A percentile compares a stretch with the other conserved stretches of the same genome.
Evolutionary conservation across 2,797 vertebrate species (phyloP).

Genomic region (Schizopygopsis malacanthus): DNA sequence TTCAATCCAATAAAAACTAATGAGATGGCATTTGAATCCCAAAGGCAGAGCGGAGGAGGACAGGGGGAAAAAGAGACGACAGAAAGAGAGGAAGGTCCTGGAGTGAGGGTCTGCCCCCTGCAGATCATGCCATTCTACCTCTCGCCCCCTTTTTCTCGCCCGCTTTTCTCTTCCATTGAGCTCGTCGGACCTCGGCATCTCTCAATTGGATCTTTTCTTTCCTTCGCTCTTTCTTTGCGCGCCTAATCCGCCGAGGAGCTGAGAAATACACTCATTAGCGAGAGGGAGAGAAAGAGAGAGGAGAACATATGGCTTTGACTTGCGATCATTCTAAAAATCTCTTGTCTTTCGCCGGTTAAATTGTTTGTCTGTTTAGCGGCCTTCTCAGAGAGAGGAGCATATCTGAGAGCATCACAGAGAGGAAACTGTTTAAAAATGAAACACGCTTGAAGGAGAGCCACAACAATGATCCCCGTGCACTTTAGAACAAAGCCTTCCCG

Average conservation of each 20-base stretch:
- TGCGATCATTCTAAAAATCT: slow-evolving; percentile 50
- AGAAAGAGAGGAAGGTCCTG: slow-evolving; percentile 56
- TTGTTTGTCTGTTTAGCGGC: slow-evolving; percentile 45
- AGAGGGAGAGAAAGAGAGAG: slow-evolving; percentile 51
- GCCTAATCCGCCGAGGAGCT: slow-evolving; percentile 56
- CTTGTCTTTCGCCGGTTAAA: slow-evolving; percentile 43
- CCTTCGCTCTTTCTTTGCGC: slow-evolving; percentile 36
- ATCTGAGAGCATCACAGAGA: slow-evolving; percentile 42
- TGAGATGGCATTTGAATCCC: slow-evolving; percentile 77
- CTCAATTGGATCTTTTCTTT: slow-evolving; percentile 64
- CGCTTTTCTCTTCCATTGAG: slow-evolving; percentile 51
- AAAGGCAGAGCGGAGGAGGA: slow-evolving; percentile 67
- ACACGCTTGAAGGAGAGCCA: slow-evolving; percentile 26
- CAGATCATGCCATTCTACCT: slow-evolving; percentile 50
- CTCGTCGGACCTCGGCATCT: slow-evolving; percentile 29
- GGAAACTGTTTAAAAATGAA: slow-evolving; percentile 54
- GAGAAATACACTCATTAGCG: slow-evolving; percentile 62
- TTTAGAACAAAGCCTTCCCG: slow-evolving; percentile 28
- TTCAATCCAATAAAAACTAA: slow-evolving; percentile 77
- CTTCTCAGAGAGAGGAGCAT: slow-evolving; percentile 30
- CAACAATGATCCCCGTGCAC: slow-evolving; percentile 41
- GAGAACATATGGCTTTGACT: slow-evolving; percentile 55
- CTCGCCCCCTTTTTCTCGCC: slow-evolving; percentile 40
- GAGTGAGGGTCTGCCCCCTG: slow-evolving; percentile 58
- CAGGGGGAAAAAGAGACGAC: slow-evolving; percentile 51